Evolutionary conservation across 2,888 invertebrate genomes (phyloP).

Genomic region (Thereva unica): DNA sequence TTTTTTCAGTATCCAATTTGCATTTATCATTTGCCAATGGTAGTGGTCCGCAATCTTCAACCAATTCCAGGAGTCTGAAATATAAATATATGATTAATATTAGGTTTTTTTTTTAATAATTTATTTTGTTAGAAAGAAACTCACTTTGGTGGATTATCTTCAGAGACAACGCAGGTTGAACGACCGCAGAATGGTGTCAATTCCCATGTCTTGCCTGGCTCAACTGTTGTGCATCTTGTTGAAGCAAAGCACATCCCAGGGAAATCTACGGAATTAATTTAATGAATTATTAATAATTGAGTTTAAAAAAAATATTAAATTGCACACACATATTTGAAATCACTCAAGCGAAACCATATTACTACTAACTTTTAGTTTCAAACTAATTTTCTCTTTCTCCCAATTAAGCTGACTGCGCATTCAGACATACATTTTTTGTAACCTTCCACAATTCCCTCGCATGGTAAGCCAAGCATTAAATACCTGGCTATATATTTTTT

Average conservation of each 20-base stretch:
- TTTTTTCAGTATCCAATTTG: constrained; percentile 82
- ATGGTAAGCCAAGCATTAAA: too few relatives aligned
- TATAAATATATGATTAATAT: constrained; percentile 8
- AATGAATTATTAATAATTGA: too few relatives aligned
- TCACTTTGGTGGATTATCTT: constrained; percentile 68
- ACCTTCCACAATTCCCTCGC: too few relatives aligned
- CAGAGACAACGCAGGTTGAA: constrained; percentile 79
- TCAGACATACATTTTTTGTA: too few relatives aligned
- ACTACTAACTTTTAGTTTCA: too few relatives aligned
- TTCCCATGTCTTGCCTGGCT: constrained; percentile 84
- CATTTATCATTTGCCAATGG: constrained; percentile 86
- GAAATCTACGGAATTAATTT: constrained; percentile 65
- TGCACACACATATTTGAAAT: too few relatives aligned
- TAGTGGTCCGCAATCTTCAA: constrained; percentile 87
- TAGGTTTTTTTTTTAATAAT: not conserved
- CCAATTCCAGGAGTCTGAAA: constrained; percentile 74
- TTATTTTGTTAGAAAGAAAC: not conserved
- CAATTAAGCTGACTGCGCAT: too few relatives aligned
- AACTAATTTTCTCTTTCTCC: too few relatives aligned
- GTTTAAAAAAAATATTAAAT: too few relatives aligned
- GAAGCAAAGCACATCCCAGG: constrained; percentile 91
- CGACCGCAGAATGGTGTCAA: constrained; percentile 89
- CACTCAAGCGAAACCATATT: too few relatives aligned
- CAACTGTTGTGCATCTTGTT: constrained; percentile 84
- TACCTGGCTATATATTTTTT: too few relatives aligned